These are phyloP conservation scores for Elgaria multicarinata DNA, from an alignment of 2,113 vertebrate genomes.

Conservation along the genomic window DNA sequence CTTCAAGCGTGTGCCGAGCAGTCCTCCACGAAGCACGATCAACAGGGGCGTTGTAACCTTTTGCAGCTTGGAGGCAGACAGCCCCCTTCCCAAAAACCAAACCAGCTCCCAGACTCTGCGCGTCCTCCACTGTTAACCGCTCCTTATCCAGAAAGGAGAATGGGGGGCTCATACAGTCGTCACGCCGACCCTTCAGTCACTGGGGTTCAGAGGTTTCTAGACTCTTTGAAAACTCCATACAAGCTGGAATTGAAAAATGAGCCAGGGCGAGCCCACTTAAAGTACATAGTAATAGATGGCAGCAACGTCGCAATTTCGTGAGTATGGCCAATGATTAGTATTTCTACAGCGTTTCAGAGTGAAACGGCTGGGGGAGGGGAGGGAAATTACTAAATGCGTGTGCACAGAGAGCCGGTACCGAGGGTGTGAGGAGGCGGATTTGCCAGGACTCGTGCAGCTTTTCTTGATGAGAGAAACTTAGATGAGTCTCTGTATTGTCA, in stretches of 20 bases:
- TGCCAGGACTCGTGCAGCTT: not conserved
- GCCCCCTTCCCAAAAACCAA: not conserved
- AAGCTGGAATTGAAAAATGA: conserved; percentile 90
- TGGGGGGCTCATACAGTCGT: conserved; percentile 22
- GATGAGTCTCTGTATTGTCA: not conserved
- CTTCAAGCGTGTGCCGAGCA: conserved; percentile 78
- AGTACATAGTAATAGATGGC: conserved; percentile 95
- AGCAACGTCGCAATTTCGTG: conserved; percentile 97
- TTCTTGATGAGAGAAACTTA: not conserved
- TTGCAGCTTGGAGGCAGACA: conserved; percentile 58
- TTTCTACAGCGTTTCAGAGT: not conserved
- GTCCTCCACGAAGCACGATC: conserved; percentile 47
- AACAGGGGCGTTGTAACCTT: conserved; percentile 63
- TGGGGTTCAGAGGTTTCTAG: conserved; percentile 89
- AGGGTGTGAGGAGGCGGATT: not conserved
- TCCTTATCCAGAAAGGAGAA: conserved; percentile 26
- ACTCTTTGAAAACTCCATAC: conserved; percentile 89
- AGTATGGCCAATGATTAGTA: conserved; percentile 73
- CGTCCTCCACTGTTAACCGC: conserved; percentile 15
- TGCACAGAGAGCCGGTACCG: too few relatives aligned
- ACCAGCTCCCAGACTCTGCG: not conserved
- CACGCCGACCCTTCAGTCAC: conserved; percentile 82
- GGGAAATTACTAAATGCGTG: not conserved
- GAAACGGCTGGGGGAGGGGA: not conserved
- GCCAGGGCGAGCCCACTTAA: conserved; percentile 82